phyloP scores from a whole-genome alignment of 2,888 invertebrate genomes.

The Periphyllus acericola region DNA sequence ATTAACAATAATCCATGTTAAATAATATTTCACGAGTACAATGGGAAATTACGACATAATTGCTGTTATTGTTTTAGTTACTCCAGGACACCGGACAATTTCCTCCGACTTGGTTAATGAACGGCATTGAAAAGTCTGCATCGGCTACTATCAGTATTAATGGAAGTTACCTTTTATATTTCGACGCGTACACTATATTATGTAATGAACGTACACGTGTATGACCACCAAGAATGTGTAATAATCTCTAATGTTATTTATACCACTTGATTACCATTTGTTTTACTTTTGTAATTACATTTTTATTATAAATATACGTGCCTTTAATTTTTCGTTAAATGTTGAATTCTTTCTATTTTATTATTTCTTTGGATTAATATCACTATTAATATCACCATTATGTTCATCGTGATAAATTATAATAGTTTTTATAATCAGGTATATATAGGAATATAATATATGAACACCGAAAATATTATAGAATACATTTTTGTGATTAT shows the following conservation, averaged over 20 bases:
- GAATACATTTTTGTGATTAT: constrained; percentile 22
- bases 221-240: neutral
- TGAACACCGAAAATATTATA: neutral
- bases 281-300: constrained; percentile 15
- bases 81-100: constrained; percentile 58
- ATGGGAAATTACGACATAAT: too few species aligned
- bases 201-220: neutral
- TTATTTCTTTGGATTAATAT: neutral
- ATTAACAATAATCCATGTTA: too few species aligned
- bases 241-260: constrained; percentile 23
- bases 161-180: constrained; percentile 46
- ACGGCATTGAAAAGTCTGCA: neutral
- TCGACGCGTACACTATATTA: neutral
- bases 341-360: neutral
- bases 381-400: neutral
- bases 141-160: constrained; percentile 7
- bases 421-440: too few species aligned
- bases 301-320: constrained; percentile 9
- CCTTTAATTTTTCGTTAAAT: neutral
- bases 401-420: too few species aligned
- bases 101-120: constrained; percentile 39
- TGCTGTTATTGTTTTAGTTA: constrained; percentile 37
- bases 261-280: constrained; percentile 7
- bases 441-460: neutral
- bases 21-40: too few species aligned